A percentile compares a stretch with the other conserved stretches of the same genome.
Conservation (phyloP, 2,797 vertebrate species). For the Phoeniculus purpureus region DNA sequence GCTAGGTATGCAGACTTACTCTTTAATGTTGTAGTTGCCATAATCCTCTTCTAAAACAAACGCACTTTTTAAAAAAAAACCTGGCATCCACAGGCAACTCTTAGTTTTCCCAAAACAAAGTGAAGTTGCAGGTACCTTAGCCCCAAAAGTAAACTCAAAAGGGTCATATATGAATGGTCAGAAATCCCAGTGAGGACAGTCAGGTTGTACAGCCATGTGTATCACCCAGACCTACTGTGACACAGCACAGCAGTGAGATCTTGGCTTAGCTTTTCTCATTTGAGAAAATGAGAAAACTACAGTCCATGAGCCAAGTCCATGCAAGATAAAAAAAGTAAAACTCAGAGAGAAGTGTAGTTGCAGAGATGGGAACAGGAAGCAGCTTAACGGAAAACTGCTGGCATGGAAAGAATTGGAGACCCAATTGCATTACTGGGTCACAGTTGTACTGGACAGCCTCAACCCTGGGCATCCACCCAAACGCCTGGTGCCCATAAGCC, state of each 20-base stretch:
- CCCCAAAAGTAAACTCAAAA: neutral
- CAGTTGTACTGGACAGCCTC: neutral
- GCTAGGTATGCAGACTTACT: neutral
- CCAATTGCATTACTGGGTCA: neutral
- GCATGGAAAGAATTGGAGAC: neutral
- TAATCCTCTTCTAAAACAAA: neutral
- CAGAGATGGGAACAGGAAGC: neutral
- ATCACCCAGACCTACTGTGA: neutral
- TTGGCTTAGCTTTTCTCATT: neutral
- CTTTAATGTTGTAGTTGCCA: neutral
- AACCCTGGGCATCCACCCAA: neutral
- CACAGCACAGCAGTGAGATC: neutral
- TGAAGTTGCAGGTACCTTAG: neutral
- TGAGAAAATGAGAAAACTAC: conserved; percentile 8
- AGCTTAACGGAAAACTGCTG: neutral
- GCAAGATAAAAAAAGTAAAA: neutral
- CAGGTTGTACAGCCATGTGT: neutral
- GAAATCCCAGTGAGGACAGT: neutral
- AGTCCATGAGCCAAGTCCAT: neutral
- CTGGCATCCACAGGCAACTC: neutral
- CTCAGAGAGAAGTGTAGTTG: neutral
- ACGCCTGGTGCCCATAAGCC: accelerated
- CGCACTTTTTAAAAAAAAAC: accelerated
- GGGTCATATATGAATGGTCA: neutral
- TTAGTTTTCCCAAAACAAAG: neutral